Percentiles rank a stretch among this genome's conserved stretches.
Conservation (phyloP, 2,113 vertebrate genomes). For the Silurus asotus region DNA sequence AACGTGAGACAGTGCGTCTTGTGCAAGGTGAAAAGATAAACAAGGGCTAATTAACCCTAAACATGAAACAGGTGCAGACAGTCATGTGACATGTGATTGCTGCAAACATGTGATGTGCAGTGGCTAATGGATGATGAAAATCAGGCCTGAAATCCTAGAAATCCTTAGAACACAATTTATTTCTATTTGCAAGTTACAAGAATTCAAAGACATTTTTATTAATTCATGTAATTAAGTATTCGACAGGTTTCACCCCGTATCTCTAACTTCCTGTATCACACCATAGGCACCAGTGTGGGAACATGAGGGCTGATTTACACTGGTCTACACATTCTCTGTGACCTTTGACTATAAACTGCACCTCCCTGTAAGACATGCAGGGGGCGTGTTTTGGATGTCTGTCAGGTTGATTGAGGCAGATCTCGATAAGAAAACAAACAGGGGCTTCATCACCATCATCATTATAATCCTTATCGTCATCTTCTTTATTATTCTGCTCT, state of each 20-base stretch:
- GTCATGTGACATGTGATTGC: no score
- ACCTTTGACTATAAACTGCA: neutral
- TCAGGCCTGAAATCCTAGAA: neutral
- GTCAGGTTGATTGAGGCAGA: neutral
- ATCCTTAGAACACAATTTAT: neutral
- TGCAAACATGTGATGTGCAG: no score
- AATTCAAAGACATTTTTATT: neutral
- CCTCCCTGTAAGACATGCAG: neutral
- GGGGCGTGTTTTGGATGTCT: neutral
- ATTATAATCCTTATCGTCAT: neutral
- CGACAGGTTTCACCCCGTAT: neutral
- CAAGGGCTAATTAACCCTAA: no score
- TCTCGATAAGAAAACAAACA: slow-evolving; percentile 2
- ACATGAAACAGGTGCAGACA: no score
- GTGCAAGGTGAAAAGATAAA: no score
- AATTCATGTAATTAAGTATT: neutral
- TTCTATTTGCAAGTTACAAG: neutral
- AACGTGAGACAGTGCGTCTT: no score
- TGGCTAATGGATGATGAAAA: no score
- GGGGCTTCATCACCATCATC: neutral
- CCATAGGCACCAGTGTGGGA: neutral
- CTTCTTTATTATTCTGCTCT: slow-evolving; percentile 27
- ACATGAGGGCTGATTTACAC: neutral
- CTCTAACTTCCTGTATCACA: neutral
- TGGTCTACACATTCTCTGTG: neutral